Evolutionary conservation across 2,797 vertebrate genomes (phyloP).

Genomic region (Schizothorax lantsangensis): DNA sequence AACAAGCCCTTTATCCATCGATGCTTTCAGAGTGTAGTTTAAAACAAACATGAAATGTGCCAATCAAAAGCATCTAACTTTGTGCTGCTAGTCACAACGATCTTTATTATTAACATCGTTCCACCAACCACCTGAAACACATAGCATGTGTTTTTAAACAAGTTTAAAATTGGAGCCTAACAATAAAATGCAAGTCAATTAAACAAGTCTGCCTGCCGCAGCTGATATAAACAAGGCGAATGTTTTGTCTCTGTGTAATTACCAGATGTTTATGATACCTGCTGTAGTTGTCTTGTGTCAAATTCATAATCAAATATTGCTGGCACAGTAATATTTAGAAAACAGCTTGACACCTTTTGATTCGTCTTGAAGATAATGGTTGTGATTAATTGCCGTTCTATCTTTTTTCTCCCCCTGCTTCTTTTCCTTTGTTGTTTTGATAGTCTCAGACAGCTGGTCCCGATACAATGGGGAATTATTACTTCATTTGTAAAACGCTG

Average conservation of each 20-base stretch:
- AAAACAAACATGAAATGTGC: conserved; percentile 45
- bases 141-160: conserved; percentile 53
- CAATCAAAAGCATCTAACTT: conserved; percentile 31
- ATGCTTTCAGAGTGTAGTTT: not conserved
- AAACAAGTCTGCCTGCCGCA: conserved; percentile 61
- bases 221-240: conserved; percentile 61
- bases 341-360: conserved; percentile 95
- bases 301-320: conserved; percentile 93
- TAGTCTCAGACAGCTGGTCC: conserved; percentile 88
- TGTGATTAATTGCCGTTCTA: conserved; percentile 91
- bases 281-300: conserved; percentile 91
- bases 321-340: conserved; percentile 93
- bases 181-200: conserved; percentile 62
- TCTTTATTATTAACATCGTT: conserved; percentile 43
- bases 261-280: conserved; percentile 91
- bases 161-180: conserved; percentile 58
- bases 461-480: conserved; percentile 89
- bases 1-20: conserved; percentile 3
- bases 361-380: conserved; percentile 91
- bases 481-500: conserved; percentile 81
- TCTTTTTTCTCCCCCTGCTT: conserved; percentile 76
- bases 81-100: not conserved
- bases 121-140: conserved; percentile 49
- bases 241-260: conserved; percentile 78
- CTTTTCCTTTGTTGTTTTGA: conserved; percentile 84